phyloP scores from a whole-genome alignment of 1,140 invertebrate species.

The Drosophila erecta region DNA sequence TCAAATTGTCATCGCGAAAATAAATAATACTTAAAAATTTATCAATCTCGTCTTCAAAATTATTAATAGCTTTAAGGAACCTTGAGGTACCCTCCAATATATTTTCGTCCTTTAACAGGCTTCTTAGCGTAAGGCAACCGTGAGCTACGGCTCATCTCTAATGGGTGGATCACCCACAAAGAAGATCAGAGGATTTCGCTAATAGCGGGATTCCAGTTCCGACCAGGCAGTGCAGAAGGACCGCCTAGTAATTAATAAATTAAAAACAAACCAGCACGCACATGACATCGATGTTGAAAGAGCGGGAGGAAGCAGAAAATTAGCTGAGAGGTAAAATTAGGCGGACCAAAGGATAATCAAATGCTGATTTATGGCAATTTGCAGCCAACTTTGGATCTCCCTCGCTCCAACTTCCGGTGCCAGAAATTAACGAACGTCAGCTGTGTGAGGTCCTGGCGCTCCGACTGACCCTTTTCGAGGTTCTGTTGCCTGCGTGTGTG shows the following conservation, averaged over 20 bases:
- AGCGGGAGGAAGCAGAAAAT: slow-evolving; percentile 14
- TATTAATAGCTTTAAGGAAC: no score
- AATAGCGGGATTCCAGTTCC: slow-evolving; percentile 61
- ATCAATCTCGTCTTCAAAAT: no score
- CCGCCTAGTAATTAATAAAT: slow-evolving; percentile 83
- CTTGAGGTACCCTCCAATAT: not conserved
- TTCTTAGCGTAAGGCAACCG: not conserved
- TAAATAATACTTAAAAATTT: no score
- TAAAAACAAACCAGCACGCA: slow-evolving; percentile 80
- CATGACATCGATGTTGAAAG: slow-evolving; percentile 39
- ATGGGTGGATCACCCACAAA: slow-evolving; percentile 23
- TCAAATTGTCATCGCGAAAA: no score
- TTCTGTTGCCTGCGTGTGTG: slow-evolving; percentile 31
- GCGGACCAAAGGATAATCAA: slow-evolving; percentile 72
- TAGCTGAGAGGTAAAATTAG: slow-evolving; percentile 58
- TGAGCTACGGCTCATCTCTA: slow-evolving; percentile 4
- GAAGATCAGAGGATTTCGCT: slow-evolving; percentile 59
- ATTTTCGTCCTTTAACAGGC: not conserved
- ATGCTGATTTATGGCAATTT: slow-evolving; percentile 82
- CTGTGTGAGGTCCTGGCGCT: slow-evolving; percentile 80
- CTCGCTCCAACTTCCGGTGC: slow-evolving; percentile 60
- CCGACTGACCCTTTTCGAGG: slow-evolving; percentile 23
- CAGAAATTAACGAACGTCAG: slow-evolving; percentile 51
- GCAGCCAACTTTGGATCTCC: slow-evolving; percentile 23
- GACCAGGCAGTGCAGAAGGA: slow-evolving; percentile 19